Evolutionary conservation across 2,888 invertebrate species (phyloP), one percentile per base, ranked within the genome.

Genomic region (Drosophila mayaguana): DNA sequence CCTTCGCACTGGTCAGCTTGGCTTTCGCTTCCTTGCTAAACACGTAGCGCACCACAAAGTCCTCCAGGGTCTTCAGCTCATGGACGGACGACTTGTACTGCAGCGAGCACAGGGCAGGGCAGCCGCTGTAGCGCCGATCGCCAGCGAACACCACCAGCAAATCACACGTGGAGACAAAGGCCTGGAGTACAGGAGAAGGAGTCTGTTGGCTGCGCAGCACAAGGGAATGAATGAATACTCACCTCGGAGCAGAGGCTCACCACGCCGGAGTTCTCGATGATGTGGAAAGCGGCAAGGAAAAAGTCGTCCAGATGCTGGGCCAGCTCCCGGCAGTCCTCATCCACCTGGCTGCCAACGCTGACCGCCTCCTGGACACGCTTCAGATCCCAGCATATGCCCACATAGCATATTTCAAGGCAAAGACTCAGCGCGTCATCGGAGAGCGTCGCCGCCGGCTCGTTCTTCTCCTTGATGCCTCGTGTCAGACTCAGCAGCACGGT

Each of bases 1-100:
- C 16, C 1, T 0, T 22, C 0, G 34, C 1, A 34, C 2, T 34
- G 34, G 4, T 0, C 1, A 14, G 25, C 16, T 48, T 12, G 0
- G 2, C 22, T 1, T 36, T 5, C 16, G 0, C 2, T 0, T 16
- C 5, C 5, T 14, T n/a, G 0, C 2, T 14, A 5, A 55, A 55
- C 8, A 40, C 25, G 22, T 18, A 40, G 0, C 5, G 25, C 8
- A 55, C 8, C 55, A 25, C 3, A 14, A 55, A 55, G 12, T 2
- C 18, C 18, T 55, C 38, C 38, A 55, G 40, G 8, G 5, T 18
- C 14, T 8, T 12, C n/a, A 55, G 25, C 40, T 55, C 55, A 2
- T 7, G 1, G n/a, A n/a, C 0, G 11, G 54, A 54, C 0, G n/a
- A 2, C 36, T 12, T 38, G 54, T 38, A 54, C 38, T 54, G 7